phyloP scores from a whole-genome alignment of 2,113 vertebrate genomes.

The Paratilapia polleni region DNA sequence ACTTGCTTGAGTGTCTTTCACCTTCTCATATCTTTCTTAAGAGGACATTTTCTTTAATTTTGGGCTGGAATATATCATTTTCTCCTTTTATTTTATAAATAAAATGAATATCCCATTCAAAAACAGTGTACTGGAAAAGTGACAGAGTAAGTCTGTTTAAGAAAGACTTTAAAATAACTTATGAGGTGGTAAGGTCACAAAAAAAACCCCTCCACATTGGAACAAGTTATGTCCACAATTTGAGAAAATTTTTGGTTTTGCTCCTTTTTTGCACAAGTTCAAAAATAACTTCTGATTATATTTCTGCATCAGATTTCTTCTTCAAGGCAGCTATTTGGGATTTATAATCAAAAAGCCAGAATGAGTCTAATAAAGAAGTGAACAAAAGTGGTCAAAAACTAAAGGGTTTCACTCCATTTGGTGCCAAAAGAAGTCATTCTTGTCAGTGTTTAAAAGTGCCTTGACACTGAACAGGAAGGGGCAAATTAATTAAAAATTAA shows the following conservation, averaged over 20 bases:
- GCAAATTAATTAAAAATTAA: neutral
- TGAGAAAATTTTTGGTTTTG: neutral
- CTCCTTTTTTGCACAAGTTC: neutral
- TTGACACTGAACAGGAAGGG: neutral
- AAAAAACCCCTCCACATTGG: too few species aligned
- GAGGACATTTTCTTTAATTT: neutral
- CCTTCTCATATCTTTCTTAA: neutral
- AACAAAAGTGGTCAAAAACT: neutral
- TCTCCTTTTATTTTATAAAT: neutral
- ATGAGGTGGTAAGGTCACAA: too few species aligned
- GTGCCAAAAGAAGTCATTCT: accelerated
- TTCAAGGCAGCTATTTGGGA: neutral
- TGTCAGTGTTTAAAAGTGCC: neutral
- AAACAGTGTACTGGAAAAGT: neutral
- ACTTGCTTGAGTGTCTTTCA: neutral
- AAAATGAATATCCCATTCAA: neutral
- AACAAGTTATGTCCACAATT: neutral
- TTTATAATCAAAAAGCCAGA: neutral
- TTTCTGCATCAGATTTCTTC: neutral
- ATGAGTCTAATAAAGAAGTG: neutral
- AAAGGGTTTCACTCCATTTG: accelerated
- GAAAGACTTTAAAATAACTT: too few species aligned
- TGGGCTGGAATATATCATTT: neutral
- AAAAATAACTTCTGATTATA: neutral
- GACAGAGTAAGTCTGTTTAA: too few species aligned